A percentile compares a stretch with the other conserved stretches of the same genome.
These are phyloP conservation scores for Euplagia quadripunctaria DNA, from an alignment of 2,888 invertebrate species.

Conservation along the genomic window DNA sequence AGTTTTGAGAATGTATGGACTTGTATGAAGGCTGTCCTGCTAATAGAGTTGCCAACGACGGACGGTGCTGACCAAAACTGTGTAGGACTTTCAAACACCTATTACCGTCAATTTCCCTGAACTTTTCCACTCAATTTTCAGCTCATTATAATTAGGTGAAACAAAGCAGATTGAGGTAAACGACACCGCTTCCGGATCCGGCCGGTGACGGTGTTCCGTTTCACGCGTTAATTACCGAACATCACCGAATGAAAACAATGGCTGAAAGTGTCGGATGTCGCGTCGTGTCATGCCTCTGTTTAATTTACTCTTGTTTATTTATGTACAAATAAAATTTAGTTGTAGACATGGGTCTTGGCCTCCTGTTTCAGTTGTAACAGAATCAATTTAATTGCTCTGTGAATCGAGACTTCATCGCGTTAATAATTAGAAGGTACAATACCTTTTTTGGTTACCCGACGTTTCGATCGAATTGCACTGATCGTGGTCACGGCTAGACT, in stretches of 20 bases:
- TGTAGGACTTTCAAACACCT: not conserved
- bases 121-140: constrained; percentile 3
- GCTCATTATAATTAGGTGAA: constrained; percentile 24
- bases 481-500: no score
- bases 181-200: constrained; percentile 40
- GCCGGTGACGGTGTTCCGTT: constrained; percentile 30
- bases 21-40: not conserved
- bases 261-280: constrained; percentile 35
- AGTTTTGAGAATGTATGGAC: not conserved
- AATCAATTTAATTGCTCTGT: not conserved
- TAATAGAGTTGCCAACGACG: not conserved
- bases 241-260: constrained; percentile 29
- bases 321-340: not conserved
- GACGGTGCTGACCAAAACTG: not conserved
- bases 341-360: not conserved
- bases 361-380: not conserved
- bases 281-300: constrained; percentile 18
- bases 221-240: constrained; percentile 46
- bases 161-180: constrained; percentile 43
- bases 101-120: not conserved
- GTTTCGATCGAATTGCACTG: no score
- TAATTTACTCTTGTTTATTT: constrained; percentile 27
- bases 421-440: no score
- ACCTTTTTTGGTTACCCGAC: no score
- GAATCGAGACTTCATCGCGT: no score